Evolutionary conservation across 2,888 invertebrate genomes (phyloP).

Genomic region (Willowsia nigromaculata): DNA sequence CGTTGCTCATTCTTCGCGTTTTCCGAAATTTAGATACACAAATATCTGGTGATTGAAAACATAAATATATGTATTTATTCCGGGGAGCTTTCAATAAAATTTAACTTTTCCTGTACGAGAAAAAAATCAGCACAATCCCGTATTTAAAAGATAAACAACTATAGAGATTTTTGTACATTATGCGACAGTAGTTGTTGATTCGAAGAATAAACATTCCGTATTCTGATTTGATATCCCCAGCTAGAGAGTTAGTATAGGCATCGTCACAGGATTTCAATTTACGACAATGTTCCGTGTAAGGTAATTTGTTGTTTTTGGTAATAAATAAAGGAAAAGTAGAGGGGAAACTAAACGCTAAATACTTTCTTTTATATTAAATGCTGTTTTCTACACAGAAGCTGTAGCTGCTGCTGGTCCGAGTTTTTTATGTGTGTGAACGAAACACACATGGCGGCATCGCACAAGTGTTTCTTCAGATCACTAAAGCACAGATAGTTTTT

Average conservation of each 20-base stretch:
- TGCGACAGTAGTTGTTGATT: neutral
- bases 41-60: neutral
- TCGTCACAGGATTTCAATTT: neutral
- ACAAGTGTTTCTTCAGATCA: neutral
- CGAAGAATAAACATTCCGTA: neutral
- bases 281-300: neutral
- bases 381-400: neutral
- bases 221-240: neutral
- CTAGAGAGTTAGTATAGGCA: neutral
- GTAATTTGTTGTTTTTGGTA: conserved; percentile 24
- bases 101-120: neutral
- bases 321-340: neutral
- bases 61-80: neutral
- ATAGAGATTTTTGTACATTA: neutral
- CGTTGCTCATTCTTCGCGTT: no score
- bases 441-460: neutral
- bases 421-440: neutral
- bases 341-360: neutral
- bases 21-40: no score
- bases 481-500: neutral
- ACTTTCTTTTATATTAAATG: neutral
- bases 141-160: neutral
- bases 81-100: neutral
- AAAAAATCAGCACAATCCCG: neutral
- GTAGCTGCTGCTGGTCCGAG: neutral